Evolutionary conservation across 2,888 invertebrate genomes (phyloP), one percentile per base, ranked within the genome.

Genomic region (Falcaria lacertinaria): DNA sequence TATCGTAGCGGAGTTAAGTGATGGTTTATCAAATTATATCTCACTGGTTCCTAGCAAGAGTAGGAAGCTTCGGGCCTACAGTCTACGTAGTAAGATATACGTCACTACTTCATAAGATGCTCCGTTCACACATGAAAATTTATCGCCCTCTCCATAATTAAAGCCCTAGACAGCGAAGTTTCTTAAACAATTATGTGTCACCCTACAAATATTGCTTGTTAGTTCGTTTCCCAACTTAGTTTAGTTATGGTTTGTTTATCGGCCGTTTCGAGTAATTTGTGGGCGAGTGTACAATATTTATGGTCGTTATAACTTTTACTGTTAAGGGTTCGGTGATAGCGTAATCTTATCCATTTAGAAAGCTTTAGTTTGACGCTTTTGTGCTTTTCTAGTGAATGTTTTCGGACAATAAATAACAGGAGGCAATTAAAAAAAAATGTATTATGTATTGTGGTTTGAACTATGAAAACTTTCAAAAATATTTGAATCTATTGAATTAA

Each of bases 121-220:
- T 52, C 56, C 65, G 59, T 57, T 65, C 58, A 62, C 61, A 66
- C 68, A 70, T 68, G 66, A 66, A 66, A 75, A 79, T 78, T 76
- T 77, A 79, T 74, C 63, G 72, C 62, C 54, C 48, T 60, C 63
- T 64, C 65, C 69, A 75, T 76, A 79, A 78, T 80, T 76, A 74
- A 73, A 71, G 71, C 65, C 61, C 69, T 63, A 44, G 54, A 58
- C 50, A 62, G 45, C 50, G 16, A 71, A 76, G 64, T 74, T 67
- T 67, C 66, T 69, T 68, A 74, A 66, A 71, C 72, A 68, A 71
- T 74, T 69, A 72, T 58, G 61, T 66, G 59, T 53, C 47, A 57
- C 63, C 61, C 58, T 50, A 56, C 66, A 64, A 66, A 70, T 69
- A 69, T 60, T 47, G 54, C 54, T 41, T 60, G 60, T 53, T 50